These are phyloP conservation scores for Petrocephalus schoutedeni DNA, from an alignment of 2,797 vertebrate species.

Conservation along the genomic window DNA sequence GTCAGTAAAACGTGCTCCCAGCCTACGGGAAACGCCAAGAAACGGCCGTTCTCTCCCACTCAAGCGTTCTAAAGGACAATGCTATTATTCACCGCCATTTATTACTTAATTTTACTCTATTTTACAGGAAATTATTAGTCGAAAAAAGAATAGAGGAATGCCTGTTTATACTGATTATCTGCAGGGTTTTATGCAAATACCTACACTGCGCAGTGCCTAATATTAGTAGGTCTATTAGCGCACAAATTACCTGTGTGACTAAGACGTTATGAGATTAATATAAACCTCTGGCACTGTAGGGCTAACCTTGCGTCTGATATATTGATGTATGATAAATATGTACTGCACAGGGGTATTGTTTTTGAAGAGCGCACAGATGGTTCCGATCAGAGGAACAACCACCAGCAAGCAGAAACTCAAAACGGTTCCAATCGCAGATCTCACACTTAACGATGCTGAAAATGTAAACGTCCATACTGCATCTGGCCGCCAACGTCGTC, in stretches of 20 bases:
- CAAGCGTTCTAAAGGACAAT: not conserved
- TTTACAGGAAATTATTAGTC: not conserved
- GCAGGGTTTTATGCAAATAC: not conserved
- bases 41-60: not conserved
- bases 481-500: slow-evolving; percentile 42
- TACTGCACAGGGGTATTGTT: slow-evolving; percentile 36
- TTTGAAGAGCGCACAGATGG: slow-evolving; percentile 42
- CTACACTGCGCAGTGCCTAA: not conserved
- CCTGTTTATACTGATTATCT: not conserved
- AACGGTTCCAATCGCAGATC: slow-evolving; percentile 39
- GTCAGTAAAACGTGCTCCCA: not conserved
- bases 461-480: slow-evolving; percentile 38
- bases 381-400: slow-evolving; percentile 46
- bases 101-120: not conserved
- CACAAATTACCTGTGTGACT: not conserved
- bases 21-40: not conserved
- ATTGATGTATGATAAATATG: slow-evolving; percentile 27
- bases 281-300: not conserved
- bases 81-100: not conserved
- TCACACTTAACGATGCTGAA: slow-evolving; percentile 44
- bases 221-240: not conserved
- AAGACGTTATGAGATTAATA: not conserved
- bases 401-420: slow-evolving; percentile 42
- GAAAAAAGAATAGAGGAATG: not conserved
- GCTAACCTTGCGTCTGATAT: slow-evolving; percentile 11